Evolutionary conservation across 2,888 invertebrate species (phyloP).

Genomic region (Prosopocoilus inquinatus): DNA sequence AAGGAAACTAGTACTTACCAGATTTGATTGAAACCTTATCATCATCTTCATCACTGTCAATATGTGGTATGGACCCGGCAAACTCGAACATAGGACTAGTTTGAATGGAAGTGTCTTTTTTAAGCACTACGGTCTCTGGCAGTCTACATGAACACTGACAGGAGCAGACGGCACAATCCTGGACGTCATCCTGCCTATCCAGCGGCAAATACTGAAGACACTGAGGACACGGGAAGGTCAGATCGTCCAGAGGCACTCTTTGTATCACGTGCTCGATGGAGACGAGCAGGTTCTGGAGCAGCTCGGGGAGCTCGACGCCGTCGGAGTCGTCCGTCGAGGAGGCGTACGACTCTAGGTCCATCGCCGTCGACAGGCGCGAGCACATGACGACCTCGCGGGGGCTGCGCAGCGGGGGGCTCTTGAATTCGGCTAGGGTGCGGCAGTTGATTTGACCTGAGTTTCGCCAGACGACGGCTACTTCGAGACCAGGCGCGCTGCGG

Average conservation of each 20-base stretch:
- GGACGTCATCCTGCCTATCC: conserved; percentile 43
- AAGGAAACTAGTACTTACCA: conserved; percentile 35
- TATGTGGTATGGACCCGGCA: conserved; percentile 68
- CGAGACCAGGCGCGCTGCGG: conserved; percentile 39
- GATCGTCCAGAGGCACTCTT: conserved; percentile 64
- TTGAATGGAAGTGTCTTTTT: conserved; percentile 51
- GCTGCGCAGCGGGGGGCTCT: conserved; percentile 26
- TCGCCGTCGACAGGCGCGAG: conserved; percentile 40
- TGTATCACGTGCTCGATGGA: conserved; percentile 69
- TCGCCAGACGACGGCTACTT: conserved; percentile 45
- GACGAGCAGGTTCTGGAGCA: conserved; percentile 64
- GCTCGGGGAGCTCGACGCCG: conserved; percentile 59
- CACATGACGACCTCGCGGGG: conserved; percentile 40
- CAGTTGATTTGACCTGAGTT: conserved; percentile 39
- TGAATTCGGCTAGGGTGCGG: conserved; percentile 44
- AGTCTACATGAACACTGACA: conserved; percentile 47
- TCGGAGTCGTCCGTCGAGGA: conserved; percentile 33
- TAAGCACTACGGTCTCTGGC: conserved; percentile 42
- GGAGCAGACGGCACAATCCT: conserved; percentile 38
- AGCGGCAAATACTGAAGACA: conserved; percentile 50
- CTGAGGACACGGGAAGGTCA: conserved; percentile 61
- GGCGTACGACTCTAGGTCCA: conserved; percentile 43
- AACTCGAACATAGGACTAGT: conserved; percentile 63
- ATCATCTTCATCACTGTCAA: conserved; percentile 70
- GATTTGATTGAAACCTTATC: conserved; percentile 47